phyloP scores from a whole-genome alignment of 1,140 invertebrate species.

The Acyrthosiphon pisum region DNA sequence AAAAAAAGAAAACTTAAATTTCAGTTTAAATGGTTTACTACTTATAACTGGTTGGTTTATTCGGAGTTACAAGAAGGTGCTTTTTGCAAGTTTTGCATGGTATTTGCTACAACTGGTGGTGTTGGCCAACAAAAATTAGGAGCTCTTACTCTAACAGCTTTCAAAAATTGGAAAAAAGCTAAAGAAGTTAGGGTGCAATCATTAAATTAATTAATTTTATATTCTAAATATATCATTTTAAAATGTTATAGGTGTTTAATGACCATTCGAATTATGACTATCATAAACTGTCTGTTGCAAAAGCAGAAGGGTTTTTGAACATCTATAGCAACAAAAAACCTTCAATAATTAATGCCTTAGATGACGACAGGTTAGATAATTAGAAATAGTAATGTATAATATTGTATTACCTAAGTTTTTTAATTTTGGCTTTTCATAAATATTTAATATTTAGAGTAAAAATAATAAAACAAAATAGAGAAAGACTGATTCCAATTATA shows the following conservation, averaged over 20 bases:
- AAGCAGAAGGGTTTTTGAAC: background rate
- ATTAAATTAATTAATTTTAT: background rate
- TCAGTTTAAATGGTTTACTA: background rate
- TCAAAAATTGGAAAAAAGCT: background rate
- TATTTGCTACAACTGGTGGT: background rate
- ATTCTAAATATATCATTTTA: background rate
- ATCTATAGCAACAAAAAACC: background rate
- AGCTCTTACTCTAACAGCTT: background rate
- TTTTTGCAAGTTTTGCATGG: background rate
- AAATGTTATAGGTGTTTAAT: background rate
- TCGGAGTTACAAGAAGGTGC: background rate
- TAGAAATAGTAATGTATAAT: background rate
- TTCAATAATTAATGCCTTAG: background rate
- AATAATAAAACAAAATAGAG: constrained; percentile 20
- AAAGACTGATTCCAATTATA: background rate
- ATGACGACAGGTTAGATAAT: background rate
- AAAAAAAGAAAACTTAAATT: constrained; percentile 59
- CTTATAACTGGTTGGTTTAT: constrained; percentile 60
- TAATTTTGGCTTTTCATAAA: too few species aligned
- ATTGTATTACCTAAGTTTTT: background rate
- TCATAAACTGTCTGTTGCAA: background rate
- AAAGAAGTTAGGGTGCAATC: background rate
- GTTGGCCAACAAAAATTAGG: background rate
- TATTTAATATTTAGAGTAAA: too few species aligned
- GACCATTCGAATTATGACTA: background rate